Evolutionary conservation across 2,113 vertebrate genomes (phyloP), one percentile per base, ranked within the genome.

Genomic region (Aldabrachelys gigantea): DNA sequence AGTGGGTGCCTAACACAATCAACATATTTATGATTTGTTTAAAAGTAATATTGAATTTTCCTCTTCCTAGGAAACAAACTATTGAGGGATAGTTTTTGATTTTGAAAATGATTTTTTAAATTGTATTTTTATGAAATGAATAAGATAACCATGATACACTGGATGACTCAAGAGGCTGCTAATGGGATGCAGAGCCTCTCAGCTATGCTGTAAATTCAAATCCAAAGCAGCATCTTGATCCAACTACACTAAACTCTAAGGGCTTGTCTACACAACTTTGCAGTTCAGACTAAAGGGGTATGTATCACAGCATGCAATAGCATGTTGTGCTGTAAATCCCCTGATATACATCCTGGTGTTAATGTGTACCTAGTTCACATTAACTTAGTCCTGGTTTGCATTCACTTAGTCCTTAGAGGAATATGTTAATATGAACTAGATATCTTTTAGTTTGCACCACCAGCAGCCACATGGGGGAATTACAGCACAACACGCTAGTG

Each of bases 41-140:
- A 91, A 35, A 62, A 62, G 59, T 31, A 62, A 14, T 62, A 59
- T 59, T 59, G 13, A 31, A 13, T 62, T 62, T 62, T 79, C 16
- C 57, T 13, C 53, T 91, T 91, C 27, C 27, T 87, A 90, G 44
- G 57, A 92, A 92, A 87, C 87, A 10, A 78, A 83, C 38, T 38
- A 53, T 82, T 93, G 11, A 62, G 59, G 11, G 29, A 62, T 7
- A 62, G 29, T 13, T 62, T 62, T 16, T 62, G 59, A 80, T 14
- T 24, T 13, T 82, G 62, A 92, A 88, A 94, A 54, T 84, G 41
- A 52, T 89, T 88, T 49, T 22, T 22, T 49, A 88, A 93, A 59
- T 84, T 41, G 47, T 89, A 88, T n/a, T 13, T 24, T 35, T 80
- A 53, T 85, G 31, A 75, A 76, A 41, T 29, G 75, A 6, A 85